Evolutionary conservation across 1,140 invertebrate genomes (phyloP).

Genomic region (Drosophila nigromelanica): DNA sequence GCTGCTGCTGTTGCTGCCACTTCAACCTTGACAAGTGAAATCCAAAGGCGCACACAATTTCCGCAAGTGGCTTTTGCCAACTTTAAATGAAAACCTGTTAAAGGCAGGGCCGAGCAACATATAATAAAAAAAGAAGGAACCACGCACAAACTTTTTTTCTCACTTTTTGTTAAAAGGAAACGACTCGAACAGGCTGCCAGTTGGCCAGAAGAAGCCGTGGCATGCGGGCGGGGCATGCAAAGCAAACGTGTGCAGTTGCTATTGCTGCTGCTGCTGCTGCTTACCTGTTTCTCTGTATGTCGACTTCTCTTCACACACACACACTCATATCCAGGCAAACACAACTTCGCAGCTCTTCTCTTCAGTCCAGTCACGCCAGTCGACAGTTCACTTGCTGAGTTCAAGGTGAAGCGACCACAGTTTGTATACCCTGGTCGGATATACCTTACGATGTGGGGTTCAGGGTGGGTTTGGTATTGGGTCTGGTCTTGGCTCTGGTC

Average conservation of each 20-base stretch:
- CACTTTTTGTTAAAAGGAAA: conserved; percentile 42
- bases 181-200: conserved; percentile 43
- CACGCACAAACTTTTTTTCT: conserved; percentile 51
- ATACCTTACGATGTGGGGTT: conserved; percentile 12
- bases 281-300: conserved; percentile 40
- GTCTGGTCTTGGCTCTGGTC: conserved; percentile 16
- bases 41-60: conserved; percentile 74
- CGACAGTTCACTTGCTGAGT: conserved; percentile 70
- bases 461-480: conserved; percentile 1
- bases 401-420: conserved; percentile 72
- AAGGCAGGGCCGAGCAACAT: conserved; percentile 30
- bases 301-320: background rate
- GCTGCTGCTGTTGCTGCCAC: conserved; percentile 6
- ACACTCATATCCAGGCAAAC: conserved; percentile 4
- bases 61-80: conserved; percentile 78
- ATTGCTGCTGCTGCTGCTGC: conserved; percentile 5
- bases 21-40: conserved; percentile 75
- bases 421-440: conserved; percentile 21
- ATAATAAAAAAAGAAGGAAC: conserved; percentile 46
- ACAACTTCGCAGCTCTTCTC: conserved; percentile 15
- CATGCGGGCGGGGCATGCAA: conserved; percentile 9
- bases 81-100: conserved; percentile 79
- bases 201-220: conserved; percentile 22
- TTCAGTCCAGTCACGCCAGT: conserved; percentile 43
- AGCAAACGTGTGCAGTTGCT: conserved; percentile 32